Conservation (phyloP, 2,797 vertebrate genomes). For the Myotis daubentonii region DNA sequence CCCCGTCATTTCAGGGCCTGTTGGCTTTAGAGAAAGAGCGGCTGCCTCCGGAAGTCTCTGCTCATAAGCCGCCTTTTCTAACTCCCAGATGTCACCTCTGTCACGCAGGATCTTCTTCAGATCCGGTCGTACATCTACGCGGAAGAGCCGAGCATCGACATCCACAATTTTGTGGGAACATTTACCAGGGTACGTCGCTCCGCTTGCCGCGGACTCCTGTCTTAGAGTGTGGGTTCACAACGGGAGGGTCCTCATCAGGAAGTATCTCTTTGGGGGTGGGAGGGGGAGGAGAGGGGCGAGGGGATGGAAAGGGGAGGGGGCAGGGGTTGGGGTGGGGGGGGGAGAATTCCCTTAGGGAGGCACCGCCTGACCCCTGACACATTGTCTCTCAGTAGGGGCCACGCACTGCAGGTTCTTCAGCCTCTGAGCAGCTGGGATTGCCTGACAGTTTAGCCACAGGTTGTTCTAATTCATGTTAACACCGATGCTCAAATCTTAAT, state of each 20-base stretch:
- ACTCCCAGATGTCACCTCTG: accelerated
- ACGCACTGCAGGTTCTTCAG: background rate
- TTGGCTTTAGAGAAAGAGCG: background rate
- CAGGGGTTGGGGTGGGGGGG: background rate
- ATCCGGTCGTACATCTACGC: constrained; percentile 95
- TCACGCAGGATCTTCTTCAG: constrained; percentile 94
- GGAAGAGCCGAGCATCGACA: constrained; percentile 98
- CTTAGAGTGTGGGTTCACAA: accelerated
- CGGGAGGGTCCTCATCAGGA: accelerated
- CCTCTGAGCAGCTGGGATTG: background rate
- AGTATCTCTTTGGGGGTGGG: too few relatives aligned
- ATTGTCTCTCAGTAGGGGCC: accelerated
- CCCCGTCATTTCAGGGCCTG: background rate
- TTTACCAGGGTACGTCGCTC: constrained; percentile 93
- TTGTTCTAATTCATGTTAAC: accelerated
- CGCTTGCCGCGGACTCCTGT: accelerated
- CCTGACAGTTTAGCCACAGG: accelerated
- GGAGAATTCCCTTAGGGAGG: background rate
- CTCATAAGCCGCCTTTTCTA: background rate
- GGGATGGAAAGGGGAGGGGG: too few relatives aligned
- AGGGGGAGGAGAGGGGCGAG: too few relatives aligned
- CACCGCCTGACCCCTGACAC: background rate
- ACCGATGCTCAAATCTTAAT: background rate
- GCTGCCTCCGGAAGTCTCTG: too few relatives aligned
- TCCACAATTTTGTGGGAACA: constrained; percentile 98